A percentile compares a stretch with the other conserved stretches of the same genome.
Evolutionary conservation across 2,797 vertebrate species (phyloP).

Genomic region (Prunella strophiata): DNA sequence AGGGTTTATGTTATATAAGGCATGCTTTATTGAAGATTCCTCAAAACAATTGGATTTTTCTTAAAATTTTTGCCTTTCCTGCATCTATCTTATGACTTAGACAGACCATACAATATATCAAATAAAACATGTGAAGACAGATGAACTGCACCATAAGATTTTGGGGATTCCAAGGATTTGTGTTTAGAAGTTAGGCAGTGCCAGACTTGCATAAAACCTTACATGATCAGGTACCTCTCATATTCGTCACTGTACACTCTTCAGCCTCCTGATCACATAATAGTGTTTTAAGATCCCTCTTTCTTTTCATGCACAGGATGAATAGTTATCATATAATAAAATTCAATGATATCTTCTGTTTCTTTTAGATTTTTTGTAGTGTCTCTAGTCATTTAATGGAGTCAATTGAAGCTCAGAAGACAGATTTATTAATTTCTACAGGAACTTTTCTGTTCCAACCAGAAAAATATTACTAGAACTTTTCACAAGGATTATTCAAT

Average conservation of each 20-base stretch:
- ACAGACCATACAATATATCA: background rate
- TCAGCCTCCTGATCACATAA: background rate
- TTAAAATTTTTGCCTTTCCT: background rate
- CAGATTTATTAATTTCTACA: background rate
- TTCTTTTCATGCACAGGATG: background rate
- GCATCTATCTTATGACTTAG: accelerated
- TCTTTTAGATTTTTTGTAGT: background rate
- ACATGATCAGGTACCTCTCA: background rate
- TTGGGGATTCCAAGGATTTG: background rate
- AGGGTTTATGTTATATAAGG: background rate
- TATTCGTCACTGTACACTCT: background rate
- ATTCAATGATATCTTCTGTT: background rate
- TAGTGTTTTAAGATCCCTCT: background rate
- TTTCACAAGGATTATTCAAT: background rate
- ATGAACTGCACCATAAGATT: background rate
- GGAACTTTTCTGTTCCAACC: background rate
- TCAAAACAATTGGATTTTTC: background rate
- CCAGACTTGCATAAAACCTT: background rate
- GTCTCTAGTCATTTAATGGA: background rate
- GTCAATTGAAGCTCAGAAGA: background rate
- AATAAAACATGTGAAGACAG: background rate
- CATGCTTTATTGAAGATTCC: background rate
- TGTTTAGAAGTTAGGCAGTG: background rate
- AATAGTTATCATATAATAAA: background rate
- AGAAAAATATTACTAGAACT: background rate